Evolutionary conservation across 2,888 invertebrate genomes (phyloP).

Genomic region (Hartigia nigra): DNA sequence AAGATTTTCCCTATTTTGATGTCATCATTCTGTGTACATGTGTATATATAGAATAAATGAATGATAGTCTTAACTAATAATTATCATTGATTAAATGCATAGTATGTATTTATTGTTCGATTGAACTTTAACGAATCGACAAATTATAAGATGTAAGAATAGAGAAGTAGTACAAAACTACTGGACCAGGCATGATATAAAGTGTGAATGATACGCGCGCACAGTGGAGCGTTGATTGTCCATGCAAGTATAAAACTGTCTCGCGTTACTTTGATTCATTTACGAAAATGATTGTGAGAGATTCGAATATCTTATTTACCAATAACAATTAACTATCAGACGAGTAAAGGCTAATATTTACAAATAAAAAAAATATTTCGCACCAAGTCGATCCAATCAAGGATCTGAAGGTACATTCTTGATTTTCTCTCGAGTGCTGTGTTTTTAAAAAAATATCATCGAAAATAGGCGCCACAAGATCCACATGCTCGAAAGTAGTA

Average conservation of each 20-base stretch:
- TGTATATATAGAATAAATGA: neutral
- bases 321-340: neutral
- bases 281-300: neutral
- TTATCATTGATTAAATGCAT: neutral
- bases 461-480: conserved; percentile 64
- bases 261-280: neutral
- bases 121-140: neutral
- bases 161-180: neutral
- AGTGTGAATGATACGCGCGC: neutral
- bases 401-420: conserved; percentile 11
- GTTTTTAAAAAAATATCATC: conserved; percentile 37
- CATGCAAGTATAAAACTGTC: neutral
- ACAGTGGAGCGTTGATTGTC: neutral
- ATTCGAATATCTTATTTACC: neutral
- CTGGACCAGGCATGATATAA: neutral
- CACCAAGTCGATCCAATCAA: conserved; percentile 14
- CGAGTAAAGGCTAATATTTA: conserved; percentile 18
- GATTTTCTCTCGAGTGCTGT: neutral
- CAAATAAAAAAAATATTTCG: conserved; percentile 12
- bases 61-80: neutral
- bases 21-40: neutral
- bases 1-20: neutral
- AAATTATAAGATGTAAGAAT: neutral
- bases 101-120: neutral
- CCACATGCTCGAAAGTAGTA: conserved; percentile 61